Percentiles rank a stretch among this genome's conserved stretches.
Conservation (phyloP, 2,797 vertebrate genomes). For the Cottoperca gobio region DNA sequence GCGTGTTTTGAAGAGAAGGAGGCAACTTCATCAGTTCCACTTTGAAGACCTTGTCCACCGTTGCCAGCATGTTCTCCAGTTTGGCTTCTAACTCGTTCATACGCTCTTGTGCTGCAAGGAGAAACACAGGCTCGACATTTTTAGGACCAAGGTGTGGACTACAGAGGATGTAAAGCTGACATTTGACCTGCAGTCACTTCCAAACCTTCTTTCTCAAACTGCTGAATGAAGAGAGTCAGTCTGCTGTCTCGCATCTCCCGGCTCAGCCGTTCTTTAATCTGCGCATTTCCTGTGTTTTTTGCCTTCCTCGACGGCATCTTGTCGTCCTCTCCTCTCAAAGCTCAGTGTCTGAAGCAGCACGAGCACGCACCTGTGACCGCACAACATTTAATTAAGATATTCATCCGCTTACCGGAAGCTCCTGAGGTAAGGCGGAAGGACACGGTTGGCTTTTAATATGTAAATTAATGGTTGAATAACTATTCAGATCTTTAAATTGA, state of each 20-base stretch:
- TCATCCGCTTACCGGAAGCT: not conserved
- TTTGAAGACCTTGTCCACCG: conserved; percentile 80
- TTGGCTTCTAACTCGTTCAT: conserved; percentile 81
- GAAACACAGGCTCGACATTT: not conserved
- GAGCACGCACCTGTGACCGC: conserved; percentile 14
- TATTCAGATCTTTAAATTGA: too few relatives aligned
- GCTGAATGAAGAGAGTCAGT: conserved; percentile 77
- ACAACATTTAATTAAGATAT: not conserved
- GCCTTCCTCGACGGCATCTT: conserved; percentile 35
- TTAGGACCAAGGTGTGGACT: not conserved
- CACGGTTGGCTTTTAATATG: not conserved
- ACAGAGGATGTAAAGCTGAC: not conserved
- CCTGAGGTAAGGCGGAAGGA: conserved; percentile 25
- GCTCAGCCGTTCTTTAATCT: conserved; percentile 9
- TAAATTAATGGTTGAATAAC: too few relatives aligned
- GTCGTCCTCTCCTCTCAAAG: fast-evolving
- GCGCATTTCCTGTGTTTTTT: conserved; percentile 5
- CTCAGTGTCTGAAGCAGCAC: fast-evolving
- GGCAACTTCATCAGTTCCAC: conserved; percentile 88
- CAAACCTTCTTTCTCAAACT: conserved; percentile 84
- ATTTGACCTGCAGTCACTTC: fast-evolving
- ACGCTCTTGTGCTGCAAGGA: conserved; percentile 80
- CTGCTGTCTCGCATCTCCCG: conserved; percentile 50
- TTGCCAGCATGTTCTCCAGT: conserved; percentile 79
- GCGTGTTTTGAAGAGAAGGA: conserved; percentile 76